These are phyloP conservation scores for Drosophila orosa DNA, from an alignment of 1,140 invertebrate species.

Conservation along the genomic window DNA sequence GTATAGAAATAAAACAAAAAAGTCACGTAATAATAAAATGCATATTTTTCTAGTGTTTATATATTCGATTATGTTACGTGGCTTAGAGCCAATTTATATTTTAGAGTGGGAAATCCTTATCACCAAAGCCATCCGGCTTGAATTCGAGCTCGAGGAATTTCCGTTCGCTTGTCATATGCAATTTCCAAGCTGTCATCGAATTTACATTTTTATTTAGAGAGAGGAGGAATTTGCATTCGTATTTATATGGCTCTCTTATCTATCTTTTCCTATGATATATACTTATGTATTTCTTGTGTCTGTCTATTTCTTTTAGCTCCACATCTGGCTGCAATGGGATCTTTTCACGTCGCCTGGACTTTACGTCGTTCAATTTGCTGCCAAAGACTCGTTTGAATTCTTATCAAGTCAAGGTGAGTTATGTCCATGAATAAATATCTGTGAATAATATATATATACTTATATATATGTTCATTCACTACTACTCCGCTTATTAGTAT, in stretches of 20 bases:
- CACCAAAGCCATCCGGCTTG: constrained; percentile 36
- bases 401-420: constrained; percentile 98
- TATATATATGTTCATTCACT: constrained; percentile 21
- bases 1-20: constrained; percentile 12
- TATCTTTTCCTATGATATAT: constrained; percentile 27
- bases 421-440: constrained; percentile 14
- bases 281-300: constrained; percentile 25
- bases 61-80: constrained; percentile 36
- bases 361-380: constrained; percentile 96
- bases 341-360: constrained; percentile 95
- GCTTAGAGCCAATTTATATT: constrained; percentile 26
- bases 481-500: constrained; percentile 21
- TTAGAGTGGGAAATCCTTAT: constrained; percentile 29
- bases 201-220: constrained; percentile 46
- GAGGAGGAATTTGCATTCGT: constrained; percentile 17
- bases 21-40: constrained; percentile 49
- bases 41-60: background rate
- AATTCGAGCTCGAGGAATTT: constrained; percentile 35
- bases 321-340: constrained; percentile 95
- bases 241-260: constrained; percentile 35
- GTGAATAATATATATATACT: background rate
- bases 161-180: constrained; percentile 49
- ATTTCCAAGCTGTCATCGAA: constrained; percentile 50
- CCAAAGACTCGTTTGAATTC: constrained; percentile 98
- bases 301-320: constrained; percentile 87